Base-by-base conservation (phyloP, 2,113 vertebrate genomes). In the Zosterops borbonicus region DNA sequence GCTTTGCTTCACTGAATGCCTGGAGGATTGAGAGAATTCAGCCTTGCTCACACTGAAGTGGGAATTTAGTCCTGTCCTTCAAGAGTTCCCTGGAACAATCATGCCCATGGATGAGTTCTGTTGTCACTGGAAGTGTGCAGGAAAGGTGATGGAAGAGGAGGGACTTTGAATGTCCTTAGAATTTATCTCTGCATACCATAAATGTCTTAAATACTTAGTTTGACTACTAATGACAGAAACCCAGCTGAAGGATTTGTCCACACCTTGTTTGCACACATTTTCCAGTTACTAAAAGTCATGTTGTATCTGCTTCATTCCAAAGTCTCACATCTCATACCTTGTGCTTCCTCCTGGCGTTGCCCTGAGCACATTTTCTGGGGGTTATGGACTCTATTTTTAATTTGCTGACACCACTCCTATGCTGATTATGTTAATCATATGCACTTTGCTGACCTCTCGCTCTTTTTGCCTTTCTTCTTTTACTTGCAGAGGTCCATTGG, bases 381-480 rank as follows among this genome's bases (percentile, higher is more conserved):
- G 73, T 87, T 91, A 69, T 2, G 15, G 37, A 59, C 69, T 96
- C 79, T 94, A 94, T 90, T 97, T 97, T 93, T 94, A 84, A 95
- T 89, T 94, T 92, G 87, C 94, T 95, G 90, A 96, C 91, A 93
- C 84, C 44, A 78, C 62, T 76, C 47, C 79, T 94, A 79, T 52
- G 68, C 83, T 90, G 95, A 95, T 97, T 95, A 94, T 97, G 96
- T 90, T 97, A 97, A 97, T 97, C 71, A 71, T 22, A 75, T 92
- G 62, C 82, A 58, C 65, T 44, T 92, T 49, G 42, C 15, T 83
- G 76, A 95, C 84, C 91, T 93, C 23, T 21, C 0, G 4, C 83
- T 97, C 59, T 90, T 95, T 94, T 74, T 93, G 60, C 47, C 80
- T 96, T 94, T 94, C 89, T 92, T 78, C 81, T 95, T 96, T 93